A percentile compares a stretch with the other conserved stretches of the same genome.
phyloP scores from a whole-genome alignment of 2,888 invertebrate genomes.

The Acleris sparsana region DNA sequence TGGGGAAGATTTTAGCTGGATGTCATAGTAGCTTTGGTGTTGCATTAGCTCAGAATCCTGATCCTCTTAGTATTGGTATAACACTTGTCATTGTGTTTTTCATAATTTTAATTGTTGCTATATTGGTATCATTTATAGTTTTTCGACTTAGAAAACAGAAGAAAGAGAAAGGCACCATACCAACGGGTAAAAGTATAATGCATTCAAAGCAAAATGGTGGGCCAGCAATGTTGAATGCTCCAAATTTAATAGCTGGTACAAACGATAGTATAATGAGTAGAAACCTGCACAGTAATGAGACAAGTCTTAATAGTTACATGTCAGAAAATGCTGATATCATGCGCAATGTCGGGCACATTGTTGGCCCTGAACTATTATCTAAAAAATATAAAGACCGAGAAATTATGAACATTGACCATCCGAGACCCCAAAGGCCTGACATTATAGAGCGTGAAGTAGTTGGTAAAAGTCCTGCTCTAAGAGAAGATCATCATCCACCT shows the following conservation, averaged over 20 bases:
- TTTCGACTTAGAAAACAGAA: slow-evolving; percentile 94
- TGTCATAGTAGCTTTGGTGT: slow-evolving; percentile 90
- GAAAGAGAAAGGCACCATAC: slow-evolving; percentile 90
- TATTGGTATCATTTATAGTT: slow-evolving; percentile 95
- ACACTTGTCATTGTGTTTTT: slow-evolving; percentile 97
- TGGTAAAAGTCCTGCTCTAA: slow-evolving; percentile 90
- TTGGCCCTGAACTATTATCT: slow-evolving; percentile 93
- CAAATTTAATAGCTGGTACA: slow-evolving; percentile 86
- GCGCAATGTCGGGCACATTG: slow-evolving; percentile 89
- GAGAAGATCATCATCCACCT: slow-evolving; percentile 91
- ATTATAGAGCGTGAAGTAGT: slow-evolving; percentile 96
- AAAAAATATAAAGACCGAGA: slow-evolving; percentile 95
- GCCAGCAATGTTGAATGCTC: slow-evolving; percentile 87
- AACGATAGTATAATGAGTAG: slow-evolving; percentile 88
- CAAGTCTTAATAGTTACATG: slow-evolving; percentile 87
- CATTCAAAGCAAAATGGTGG: slow-evolving; percentile 91
- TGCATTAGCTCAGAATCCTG: slow-evolving; percentile 90
- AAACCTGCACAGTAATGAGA: slow-evolving; percentile 87
- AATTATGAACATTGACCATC: slow-evolving; percentile 87
- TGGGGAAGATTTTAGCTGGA: slow-evolving; percentile 89
- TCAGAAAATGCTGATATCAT: slow-evolving; percentile 89
- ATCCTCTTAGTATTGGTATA: slow-evolving; percentile 95
- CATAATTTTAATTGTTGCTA: slow-evolving; percentile 93
- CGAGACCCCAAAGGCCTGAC: slow-evolving; percentile 94
- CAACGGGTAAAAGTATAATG: slow-evolving; percentile 85